These are phyloP conservation scores for Eumaeus atala DNA, from an alignment of 1,140 invertebrate genomes.

Conservation along the genomic window DNA sequence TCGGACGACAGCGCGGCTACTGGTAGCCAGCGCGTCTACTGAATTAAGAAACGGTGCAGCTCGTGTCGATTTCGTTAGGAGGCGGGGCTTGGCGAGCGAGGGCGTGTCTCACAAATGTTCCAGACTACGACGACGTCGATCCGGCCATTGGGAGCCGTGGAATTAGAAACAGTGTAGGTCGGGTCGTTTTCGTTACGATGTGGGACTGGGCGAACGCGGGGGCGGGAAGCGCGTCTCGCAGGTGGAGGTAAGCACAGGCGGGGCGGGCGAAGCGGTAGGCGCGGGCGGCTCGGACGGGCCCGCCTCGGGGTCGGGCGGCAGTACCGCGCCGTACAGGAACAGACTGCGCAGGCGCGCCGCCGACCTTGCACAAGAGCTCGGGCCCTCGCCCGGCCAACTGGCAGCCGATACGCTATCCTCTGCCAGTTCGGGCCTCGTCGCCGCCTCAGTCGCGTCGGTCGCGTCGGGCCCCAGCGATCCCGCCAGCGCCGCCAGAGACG, in stretches of 20 bases:
- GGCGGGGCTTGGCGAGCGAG: neutral
- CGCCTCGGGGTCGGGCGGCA: constrained; percentile 44
- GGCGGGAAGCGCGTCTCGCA: constrained; percentile 20
- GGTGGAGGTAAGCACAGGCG: constrained; percentile 16
- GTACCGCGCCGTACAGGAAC: constrained; percentile 51
- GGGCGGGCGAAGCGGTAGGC: constrained; percentile 19
- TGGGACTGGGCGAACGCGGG: constrained; percentile 11
- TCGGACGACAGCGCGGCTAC: neutral
- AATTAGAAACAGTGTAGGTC: constrained; percentile 10
- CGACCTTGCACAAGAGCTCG: constrained; percentile 42
- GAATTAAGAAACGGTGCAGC: neutral
- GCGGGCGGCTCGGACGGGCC: constrained; percentile 27
- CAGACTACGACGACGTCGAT: neutral
- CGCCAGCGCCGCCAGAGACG: constrained; percentile 54
- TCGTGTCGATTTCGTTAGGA: neutral
- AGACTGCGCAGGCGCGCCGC: constrained; percentile 46
- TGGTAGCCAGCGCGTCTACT: neutral
- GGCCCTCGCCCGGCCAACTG: constrained; percentile 48
- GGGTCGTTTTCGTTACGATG: constrained; percentile 3
- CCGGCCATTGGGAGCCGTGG: neutral
- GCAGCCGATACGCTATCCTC: constrained; percentile 37
- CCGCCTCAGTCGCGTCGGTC: constrained; percentile 39
- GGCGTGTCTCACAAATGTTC: neutral
- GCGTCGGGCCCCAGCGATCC: constrained; percentile 50
- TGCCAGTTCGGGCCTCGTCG: constrained; percentile 51